Evolutionary conservation across 1,140 invertebrate species (phyloP), one percentile per base, ranked within the genome.

Genomic region (Hypothenemus hampei): DNA sequence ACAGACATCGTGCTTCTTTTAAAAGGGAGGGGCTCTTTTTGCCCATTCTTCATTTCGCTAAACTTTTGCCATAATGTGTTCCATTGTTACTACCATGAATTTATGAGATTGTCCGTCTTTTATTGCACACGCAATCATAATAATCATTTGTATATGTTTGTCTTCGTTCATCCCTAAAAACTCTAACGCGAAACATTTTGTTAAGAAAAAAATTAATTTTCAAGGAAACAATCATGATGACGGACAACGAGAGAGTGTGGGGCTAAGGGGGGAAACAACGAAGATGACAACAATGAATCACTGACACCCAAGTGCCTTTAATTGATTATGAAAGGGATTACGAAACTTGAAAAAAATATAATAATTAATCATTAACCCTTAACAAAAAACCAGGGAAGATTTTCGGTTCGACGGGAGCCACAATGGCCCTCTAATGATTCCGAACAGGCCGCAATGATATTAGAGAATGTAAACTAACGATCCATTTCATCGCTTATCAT

Each of bases 301-400:
- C 31, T 58, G 58, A 60, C 54, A 56, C 43, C 45, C 31, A 15
- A 22, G 43, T 50, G 57, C 50, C 45, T 58, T 66, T 63, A 65
- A 65, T 65, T 66, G 65, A 65, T 65, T 65, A 64, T 63, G 65
- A 66, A n/a, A 65, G 58, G 61, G 62, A 68, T 66, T 68, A 68
- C 61, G 48, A 59, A 60, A 63, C 55, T 60, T 59, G 59, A 60
- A 63, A 58, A 65, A 63, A n/a, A n/a, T n/a, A n/a, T n/a, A n/a
- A 66, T 68, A 66, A 68, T 68, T 68, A 68, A 68, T 68, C 64
- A 66, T 64, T 62, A 65, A 63, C 62, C 61, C 61, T 66, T 64
- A 61, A 64, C 56, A 58, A 58, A n/a, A n/a, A 61, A 58, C 44
- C 29, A 36, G 36, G 36, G 26, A 61, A 58, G 55, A 61, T 58